phyloP scores from a whole-genome alignment of 2,113 vertebrate genomes.

The Progne subis region DNA sequence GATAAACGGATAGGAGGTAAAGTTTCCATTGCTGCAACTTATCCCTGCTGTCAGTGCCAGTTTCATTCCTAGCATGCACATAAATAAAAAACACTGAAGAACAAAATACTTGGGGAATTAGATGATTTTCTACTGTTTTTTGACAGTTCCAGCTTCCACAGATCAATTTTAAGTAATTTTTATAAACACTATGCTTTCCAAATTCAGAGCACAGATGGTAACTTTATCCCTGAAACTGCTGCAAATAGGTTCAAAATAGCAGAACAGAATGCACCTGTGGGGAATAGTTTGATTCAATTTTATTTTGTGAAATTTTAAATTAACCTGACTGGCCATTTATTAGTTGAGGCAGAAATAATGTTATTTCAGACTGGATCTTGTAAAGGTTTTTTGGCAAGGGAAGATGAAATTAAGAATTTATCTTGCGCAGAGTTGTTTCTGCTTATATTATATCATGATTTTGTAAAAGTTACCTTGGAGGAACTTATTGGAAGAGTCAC shows the following conservation, averaged over 20 bases:
- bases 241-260: background rate
- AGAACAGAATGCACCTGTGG: background rate
- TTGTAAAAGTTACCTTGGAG: background rate
- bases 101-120: background rate
- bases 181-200: background rate
- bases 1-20: background rate
- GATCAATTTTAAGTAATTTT: background rate
- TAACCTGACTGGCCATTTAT: background rate
- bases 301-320: constrained; percentile 10
- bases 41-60: background rate
- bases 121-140: background rate
- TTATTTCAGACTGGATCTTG: background rate
- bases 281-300: background rate
- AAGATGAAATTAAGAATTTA: background rate
- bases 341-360: background rate
- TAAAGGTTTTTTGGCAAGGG: background rate
- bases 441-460: background rate
- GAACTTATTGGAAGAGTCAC: background rate
- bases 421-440: background rate
- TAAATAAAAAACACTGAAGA: background rate
- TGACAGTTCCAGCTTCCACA: background rate
- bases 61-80: background rate
- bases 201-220: background rate
- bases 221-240: background rate
- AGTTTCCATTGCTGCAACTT: background rate